Conservation (phyloP, 92 coral and sea anemone species). For the Phenganax marumi region DNA sequence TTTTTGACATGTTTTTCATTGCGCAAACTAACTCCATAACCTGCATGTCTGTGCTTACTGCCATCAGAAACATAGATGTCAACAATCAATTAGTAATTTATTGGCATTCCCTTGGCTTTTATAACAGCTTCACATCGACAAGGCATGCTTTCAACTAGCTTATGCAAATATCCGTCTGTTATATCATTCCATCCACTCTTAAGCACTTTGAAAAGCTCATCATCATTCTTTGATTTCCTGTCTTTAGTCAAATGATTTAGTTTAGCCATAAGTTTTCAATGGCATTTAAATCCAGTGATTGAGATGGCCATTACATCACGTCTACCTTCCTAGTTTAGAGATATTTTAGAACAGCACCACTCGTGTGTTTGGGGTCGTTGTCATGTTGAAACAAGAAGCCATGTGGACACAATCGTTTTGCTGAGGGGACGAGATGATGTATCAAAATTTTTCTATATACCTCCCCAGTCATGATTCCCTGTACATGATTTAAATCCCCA, state of each 20-base stretch:
- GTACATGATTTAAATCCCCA: too few species aligned
- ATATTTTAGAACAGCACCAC: constrained; percentile 8
- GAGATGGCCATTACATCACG: constrained; percentile 38
- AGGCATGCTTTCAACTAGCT: constrained; percentile 19
- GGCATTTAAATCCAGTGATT: constrained; percentile 34
- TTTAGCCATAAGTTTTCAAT: constrained; percentile 37
- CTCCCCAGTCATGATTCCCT: neutral
- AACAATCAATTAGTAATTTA: neutral
- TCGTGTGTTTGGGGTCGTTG: constrained; percentile 42
- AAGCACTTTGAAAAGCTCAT: constrained; percentile 3
- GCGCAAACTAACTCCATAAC: too few species aligned
- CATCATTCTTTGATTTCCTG: neutral
- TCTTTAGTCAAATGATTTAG: constrained; percentile 10
- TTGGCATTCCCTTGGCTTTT: constrained; percentile 11
- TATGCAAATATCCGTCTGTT: neutral
- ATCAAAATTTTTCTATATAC: constrained; percentile 9
- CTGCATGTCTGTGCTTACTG: too few species aligned
- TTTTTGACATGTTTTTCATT: too few species aligned
- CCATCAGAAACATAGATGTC: too few species aligned
- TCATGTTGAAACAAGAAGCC: constrained; percentile 35
- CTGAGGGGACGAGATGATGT: constrained; percentile 27
- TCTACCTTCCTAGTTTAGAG: neutral
- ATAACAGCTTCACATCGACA: constrained; percentile 15
- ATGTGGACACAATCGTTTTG: constrained; percentile 16
- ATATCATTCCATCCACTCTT: constrained; percentile 8